These are phyloP conservation scores for Morpho achilles DNA, from an alignment of 2,888 invertebrate species.

Conservation along the genomic window DNA sequence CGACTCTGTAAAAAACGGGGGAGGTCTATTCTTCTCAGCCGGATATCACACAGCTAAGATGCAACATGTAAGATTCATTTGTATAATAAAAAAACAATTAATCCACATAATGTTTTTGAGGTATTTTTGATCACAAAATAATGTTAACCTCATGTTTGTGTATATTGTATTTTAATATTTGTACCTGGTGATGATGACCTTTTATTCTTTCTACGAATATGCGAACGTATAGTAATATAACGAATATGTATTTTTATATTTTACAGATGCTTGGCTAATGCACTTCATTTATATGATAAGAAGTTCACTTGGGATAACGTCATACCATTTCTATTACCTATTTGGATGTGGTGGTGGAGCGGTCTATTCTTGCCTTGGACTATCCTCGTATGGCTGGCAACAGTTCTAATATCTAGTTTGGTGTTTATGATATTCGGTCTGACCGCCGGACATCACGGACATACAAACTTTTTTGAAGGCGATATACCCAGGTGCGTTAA, in stretches of 20 bases:
- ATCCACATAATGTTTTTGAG: too few species aligned
- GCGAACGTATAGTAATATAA: too few species aligned
- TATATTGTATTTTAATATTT: too few species aligned
- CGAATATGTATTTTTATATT: not conserved
- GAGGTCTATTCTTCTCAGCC: too few species aligned
- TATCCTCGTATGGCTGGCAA: slow-evolving; percentile 75
- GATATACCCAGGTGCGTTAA: slow-evolving; percentile 81
- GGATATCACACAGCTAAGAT: too few species aligned
- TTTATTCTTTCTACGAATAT: too few species aligned
- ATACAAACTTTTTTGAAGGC: slow-evolving; percentile 89
- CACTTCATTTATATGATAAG: slow-evolving; percentile 45
- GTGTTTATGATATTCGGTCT: slow-evolving; percentile 83
- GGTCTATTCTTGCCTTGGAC: slow-evolving; percentile 52
- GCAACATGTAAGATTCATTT: too few species aligned
- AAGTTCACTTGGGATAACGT: slow-evolving; percentile 42
- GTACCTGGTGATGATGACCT: too few species aligned
- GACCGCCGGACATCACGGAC: slow-evolving; percentile 90
- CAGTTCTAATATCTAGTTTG: slow-evolving; percentile 76
- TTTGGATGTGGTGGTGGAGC: slow-evolving; percentile 60
- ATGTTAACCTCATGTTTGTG: too few species aligned
- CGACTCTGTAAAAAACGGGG: too few species aligned
- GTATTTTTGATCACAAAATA: too few species aligned
- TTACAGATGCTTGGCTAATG: slow-evolving; percentile 41
- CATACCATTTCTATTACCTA: slow-evolving; percentile 56
- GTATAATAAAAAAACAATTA: too few species aligned